These are phyloP conservation scores for Steatornis caripensis DNA, from an alignment of 2,113 vertebrate genomes.

Conservation along the genomic window DNA sequence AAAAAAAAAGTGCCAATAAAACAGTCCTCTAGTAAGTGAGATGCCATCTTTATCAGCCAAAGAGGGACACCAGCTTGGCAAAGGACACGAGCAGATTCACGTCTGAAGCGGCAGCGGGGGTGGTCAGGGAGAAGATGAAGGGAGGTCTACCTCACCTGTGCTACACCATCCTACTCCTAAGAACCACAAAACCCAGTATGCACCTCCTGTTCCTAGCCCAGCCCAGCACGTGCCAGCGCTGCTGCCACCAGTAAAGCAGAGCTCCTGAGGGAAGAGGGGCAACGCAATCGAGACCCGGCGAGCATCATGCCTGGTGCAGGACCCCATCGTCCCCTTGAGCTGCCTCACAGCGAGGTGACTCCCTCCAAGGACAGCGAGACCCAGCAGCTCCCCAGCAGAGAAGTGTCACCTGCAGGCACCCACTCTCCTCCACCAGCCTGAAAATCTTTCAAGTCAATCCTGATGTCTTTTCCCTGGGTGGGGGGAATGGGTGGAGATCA, in stretches of 20 bases:
- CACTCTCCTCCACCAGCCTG: neutral
- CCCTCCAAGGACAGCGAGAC: neutral
- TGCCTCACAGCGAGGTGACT: neutral
- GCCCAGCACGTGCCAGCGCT: neutral
- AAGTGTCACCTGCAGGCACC: neutral
- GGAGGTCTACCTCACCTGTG: neutral
- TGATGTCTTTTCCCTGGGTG: rapidly evolving
- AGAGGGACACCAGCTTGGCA: neutral
- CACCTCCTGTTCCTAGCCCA: neutral
- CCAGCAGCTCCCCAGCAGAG: neutral
- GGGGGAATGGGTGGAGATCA: neutral
- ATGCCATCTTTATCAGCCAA: neutral
- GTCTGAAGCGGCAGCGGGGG: neutral
- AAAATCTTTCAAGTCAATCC: neutral
- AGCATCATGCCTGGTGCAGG: neutral
- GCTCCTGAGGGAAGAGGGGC: neutral
- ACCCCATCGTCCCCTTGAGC: neutral
- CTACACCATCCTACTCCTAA: neutral
- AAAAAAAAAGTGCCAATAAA: neutral
- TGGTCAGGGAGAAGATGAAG: neutral
- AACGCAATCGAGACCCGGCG: neutral
- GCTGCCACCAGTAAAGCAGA: neutral
- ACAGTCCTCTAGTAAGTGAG: neutral
- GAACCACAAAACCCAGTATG: neutral
- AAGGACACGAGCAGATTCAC: neutral